These are phyloP conservation scores for Metridium senile DNA, from an alignment of 92 coral and sea anemone genomes.

Conservation along the genomic window DNA sequence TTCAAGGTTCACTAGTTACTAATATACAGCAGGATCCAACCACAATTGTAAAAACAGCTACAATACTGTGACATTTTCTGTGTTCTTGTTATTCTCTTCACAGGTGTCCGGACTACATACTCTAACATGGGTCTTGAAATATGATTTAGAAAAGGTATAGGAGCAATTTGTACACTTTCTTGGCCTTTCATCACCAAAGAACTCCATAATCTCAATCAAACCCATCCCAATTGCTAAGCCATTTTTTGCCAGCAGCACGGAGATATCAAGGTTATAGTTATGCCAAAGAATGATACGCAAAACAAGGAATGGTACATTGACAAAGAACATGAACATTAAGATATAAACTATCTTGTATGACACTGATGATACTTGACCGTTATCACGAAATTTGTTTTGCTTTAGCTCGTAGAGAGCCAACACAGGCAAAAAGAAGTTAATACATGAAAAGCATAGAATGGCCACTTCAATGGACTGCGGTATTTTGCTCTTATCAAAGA, in stretches of 20 bases:
- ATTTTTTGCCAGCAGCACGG: constrained; percentile 83
- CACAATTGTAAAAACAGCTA: too few relatives aligned
- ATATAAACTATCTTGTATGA: constrained; percentile 83
- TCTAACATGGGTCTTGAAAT: constrained; percentile 49
- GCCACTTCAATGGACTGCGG: constrained; percentile 41
- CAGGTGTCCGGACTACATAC: constrained; percentile 7
- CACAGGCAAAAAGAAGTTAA: constrained; percentile 83
- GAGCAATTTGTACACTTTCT: constrained; percentile 60
- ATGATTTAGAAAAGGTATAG: constrained; percentile 62
- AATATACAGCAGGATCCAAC: too few relatives aligned
- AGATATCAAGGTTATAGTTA: constrained; percentile 55
- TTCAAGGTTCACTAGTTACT: too few relatives aligned
- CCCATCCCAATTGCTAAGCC: constrained; percentile 75
- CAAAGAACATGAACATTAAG: constrained; percentile 71
- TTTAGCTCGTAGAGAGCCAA: constrained; percentile 85
- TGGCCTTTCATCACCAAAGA: constrained; percentile 82
- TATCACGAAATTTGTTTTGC: constrained; percentile 85
- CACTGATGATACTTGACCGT: constrained; percentile 75
- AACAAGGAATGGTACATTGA: constrained; percentile 82
- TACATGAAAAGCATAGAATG: constrained; percentile 70
- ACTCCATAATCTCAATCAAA: constrained; percentile 73
- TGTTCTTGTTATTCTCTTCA: background rate
- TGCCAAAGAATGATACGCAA: constrained; percentile 81
- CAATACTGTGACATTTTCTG: background rate
- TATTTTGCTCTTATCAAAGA: constrained; percentile 58